Evolutionary conservation across 2,888 invertebrate genomes (phyloP).

Genomic region (Neuroscelio doddi): DNA sequence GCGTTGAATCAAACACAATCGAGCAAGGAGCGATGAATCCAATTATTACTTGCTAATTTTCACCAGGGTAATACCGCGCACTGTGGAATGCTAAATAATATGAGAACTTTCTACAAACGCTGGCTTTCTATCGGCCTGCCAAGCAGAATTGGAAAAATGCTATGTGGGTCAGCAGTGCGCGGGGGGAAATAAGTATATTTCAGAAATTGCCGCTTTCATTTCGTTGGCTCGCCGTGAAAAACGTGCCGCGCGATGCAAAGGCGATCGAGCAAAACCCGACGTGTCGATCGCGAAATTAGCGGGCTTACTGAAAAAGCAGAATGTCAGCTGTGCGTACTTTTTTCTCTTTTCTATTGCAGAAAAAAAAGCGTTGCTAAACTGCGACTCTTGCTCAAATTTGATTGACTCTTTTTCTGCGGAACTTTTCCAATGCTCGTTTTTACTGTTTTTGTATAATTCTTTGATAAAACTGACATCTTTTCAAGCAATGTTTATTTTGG

Average conservation of each 20-base stretch:
- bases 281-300: conserved; percentile 12
- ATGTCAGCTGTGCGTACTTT: neutral
- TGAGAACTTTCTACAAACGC: conserved; percentile 65
- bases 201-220: conserved; percentile 62
- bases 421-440: no score
- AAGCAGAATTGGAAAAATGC: conserved; percentile 63
- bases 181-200: conserved; percentile 60
- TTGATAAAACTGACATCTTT: no score
- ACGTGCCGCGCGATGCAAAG: conserved; percentile 36
- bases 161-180: conserved; percentile 62
- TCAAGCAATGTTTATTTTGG: no score
- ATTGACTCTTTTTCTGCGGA: no score
- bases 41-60: conserved; percentile 62
- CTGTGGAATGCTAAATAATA: conserved; percentile 64
- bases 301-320: neutral
- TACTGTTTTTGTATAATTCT: no score
- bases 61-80: conserved; percentile 53
- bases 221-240: conserved; percentile 43
- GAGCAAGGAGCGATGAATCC: conserved; percentile 47
- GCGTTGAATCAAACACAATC: conserved; percentile 24
- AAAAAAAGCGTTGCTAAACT: neutral
- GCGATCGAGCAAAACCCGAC: conserved; percentile 28
- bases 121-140: conserved; percentile 49
- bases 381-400: conserved; percentile 4
- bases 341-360: neutral